These are phyloP conservation scores for Helostoma temminkii DNA, from an alignment of 2,797 vertebrate species.

Conservation along the genomic window DNA sequence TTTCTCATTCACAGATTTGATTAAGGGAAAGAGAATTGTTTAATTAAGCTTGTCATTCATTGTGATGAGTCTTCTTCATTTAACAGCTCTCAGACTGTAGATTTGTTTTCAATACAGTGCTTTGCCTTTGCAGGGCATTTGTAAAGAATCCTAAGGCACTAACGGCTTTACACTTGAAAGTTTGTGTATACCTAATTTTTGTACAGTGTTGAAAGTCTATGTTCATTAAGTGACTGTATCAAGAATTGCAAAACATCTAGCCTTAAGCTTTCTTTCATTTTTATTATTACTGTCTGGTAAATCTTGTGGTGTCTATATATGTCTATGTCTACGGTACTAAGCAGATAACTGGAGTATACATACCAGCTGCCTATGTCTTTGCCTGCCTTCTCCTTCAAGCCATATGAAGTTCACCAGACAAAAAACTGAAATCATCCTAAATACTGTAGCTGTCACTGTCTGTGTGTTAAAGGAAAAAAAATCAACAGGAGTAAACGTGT, in stretches of 20 bases:
- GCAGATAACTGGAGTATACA: slow-evolving; percentile 17
- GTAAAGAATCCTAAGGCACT: slow-evolving; percentile 14
- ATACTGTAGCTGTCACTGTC: slow-evolving; percentile 31
- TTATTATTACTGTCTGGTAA: slow-evolving; percentile 32
- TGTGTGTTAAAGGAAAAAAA: slow-evolving; percentile 72
- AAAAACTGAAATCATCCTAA: slow-evolving; percentile 42
- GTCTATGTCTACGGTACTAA: slow-evolving; percentile 23
- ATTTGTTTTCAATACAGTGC: slow-evolving; percentile 30
- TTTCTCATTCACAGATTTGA: slow-evolving; percentile 76
- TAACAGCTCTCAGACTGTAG: slow-evolving; percentile 24
- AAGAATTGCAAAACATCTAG: too few species aligned
- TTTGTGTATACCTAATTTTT: not conserved
- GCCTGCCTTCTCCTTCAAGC: slow-evolving; percentile 24
- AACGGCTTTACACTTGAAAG: not conserved
- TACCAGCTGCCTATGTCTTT: slow-evolving; percentile 8
- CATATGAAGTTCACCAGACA: slow-evolving; percentile 34
- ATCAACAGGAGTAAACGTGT: slow-evolving; percentile 49
- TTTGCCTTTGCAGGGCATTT: slow-evolving; percentile 3
- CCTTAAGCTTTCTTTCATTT: slow-evolving; percentile 19
- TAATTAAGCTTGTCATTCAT: slow-evolving; percentile 78
- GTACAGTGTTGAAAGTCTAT: slow-evolving; percentile 24
- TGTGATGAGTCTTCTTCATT: slow-evolving; percentile 69
- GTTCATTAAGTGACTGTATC: slow-evolving; percentile 28
- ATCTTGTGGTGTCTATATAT: too few species aligned
- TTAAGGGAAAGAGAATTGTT: slow-evolving; percentile 75